phyloP scores from a whole-genome alignment of 2,888 invertebrate species.

The Crepidodera aurea region DNA sequence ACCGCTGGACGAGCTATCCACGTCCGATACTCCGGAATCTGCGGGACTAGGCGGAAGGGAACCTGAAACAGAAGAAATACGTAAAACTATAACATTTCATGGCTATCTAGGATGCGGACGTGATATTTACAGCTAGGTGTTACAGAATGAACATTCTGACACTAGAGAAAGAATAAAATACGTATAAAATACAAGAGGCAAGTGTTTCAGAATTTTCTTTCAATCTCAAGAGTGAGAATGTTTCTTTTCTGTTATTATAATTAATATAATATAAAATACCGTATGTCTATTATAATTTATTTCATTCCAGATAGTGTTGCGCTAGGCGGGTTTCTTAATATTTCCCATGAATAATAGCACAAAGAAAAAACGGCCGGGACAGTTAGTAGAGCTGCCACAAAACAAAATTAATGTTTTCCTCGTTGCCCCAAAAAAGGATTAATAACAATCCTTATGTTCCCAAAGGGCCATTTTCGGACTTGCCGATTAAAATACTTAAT shows the following conservation, averaged over 20 bases:
- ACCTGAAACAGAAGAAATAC: slow-evolving; percentile 70
- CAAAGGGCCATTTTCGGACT: slow-evolving; percentile 29
- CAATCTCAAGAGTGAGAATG: no score
- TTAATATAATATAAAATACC: no score
- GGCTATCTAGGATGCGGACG: no score
- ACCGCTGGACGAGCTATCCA: slow-evolving; percentile 89
- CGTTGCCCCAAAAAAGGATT: slow-evolving; percentile 31
- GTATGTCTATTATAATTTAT: not conserved
- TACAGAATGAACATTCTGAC: no score
- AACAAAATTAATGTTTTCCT: slow-evolving; percentile 36
- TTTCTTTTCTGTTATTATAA: no score
- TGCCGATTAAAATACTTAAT: slow-evolving; percentile 28
- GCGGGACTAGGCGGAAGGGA: slow-evolving; percentile 97
- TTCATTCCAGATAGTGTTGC: not conserved
- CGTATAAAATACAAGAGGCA: no score
- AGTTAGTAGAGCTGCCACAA: slow-evolving; percentile 18
- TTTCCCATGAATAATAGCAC: slow-evolving; percentile 13
- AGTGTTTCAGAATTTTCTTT: no score
- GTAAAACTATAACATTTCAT: no score
- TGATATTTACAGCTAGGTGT: no score
- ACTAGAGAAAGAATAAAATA: no score
- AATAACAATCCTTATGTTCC: slow-evolving; percentile 27
- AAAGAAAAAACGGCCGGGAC: not conserved
- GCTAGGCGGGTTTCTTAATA: not conserved
- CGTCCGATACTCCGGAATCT: slow-evolving; percentile 96